Conservation (phyloP, 1,140 invertebrate genomes). For the Drosophila busckii region DNA sequence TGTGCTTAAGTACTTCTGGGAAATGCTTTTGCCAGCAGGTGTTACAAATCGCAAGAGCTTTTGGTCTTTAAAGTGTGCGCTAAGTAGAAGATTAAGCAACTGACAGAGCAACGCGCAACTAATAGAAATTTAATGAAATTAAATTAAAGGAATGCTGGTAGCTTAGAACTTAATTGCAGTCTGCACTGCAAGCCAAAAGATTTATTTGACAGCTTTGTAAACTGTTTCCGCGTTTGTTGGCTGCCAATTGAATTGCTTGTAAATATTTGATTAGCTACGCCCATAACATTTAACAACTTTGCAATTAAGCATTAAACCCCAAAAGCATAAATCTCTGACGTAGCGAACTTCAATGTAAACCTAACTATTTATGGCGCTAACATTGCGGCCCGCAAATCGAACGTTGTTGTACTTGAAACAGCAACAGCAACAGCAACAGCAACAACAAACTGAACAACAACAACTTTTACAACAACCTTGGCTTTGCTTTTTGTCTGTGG, state of each 20-base stretch:
- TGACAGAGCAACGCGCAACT: too few species aligned
- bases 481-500: constrained; percentile 35
- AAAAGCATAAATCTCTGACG: too few species aligned
- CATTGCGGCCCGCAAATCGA: constrained; percentile 15
- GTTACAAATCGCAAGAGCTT: constrained; percentile 2
- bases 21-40: constrained; percentile 38
- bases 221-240: too few species aligned
- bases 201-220: too few species aligned
- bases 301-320: constrained; percentile 36
- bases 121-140: too few species aligned
- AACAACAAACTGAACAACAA: constrained; percentile 15
- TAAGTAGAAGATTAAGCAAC: constrained; percentile 7
- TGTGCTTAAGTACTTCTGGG: constrained; percentile 38
- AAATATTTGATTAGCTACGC: constrained; percentile 24
- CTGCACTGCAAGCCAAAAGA: too few species aligned
- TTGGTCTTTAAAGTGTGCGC: constrained; percentile 5
- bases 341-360: constrained; percentile 9
- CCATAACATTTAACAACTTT: constrained; percentile 30
- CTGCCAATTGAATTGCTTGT: constrained; percentile 8
- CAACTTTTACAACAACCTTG: constrained; percentile 34
- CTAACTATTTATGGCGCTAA: constrained; percentile 45
- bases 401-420: constrained; percentile 22
- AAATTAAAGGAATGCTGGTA: too few species aligned
- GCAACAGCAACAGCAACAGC: constrained; percentile 9
- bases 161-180: too few species aligned